Evolutionary conservation across 1,140 invertebrate genomes (phyloP).

Genomic region (Panagrolaimus sp.): DNA sequence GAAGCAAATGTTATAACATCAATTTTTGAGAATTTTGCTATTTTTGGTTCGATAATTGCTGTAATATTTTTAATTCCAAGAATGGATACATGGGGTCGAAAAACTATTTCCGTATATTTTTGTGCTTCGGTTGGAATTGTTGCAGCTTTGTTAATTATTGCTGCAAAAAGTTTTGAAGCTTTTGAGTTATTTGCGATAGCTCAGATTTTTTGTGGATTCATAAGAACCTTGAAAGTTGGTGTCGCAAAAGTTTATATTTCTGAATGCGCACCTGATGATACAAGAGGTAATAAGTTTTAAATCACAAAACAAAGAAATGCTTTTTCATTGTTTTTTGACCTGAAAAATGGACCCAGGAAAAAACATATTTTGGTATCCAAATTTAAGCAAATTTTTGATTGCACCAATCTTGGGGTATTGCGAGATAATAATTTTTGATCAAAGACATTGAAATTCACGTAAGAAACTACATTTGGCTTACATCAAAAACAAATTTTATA

Average conservation of each 20-base stretch:
- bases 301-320: too few relatives aligned
- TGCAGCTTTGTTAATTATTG: conserved; percentile 10
- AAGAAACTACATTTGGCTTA: too few relatives aligned
- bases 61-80: conserved; percentile 3
- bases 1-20: not conserved
- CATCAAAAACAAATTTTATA: too few relatives aligned
- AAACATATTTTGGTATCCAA: too few relatives aligned
- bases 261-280: conserved; percentile 1
- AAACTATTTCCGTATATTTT: not conserved
- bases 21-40: not conserved
- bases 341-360: too few relatives aligned
- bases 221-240: not conserved
- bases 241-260: not conserved
- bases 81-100: conserved; percentile 14
- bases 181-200: not conserved
- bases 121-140: not conserved
- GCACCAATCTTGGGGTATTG: too few relatives aligned
- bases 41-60: not conserved
- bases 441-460: too few relatives aligned
- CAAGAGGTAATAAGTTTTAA: not conserved
- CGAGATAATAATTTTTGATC: too few relatives aligned
- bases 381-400: too few relatives aligned
- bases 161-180: not conserved
- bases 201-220: not conserved
- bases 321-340: too few relatives aligned